These are phyloP conservation scores for Chrosomus eos DNA, from an alignment of 2,797 vertebrate species.

Conservation along the genomic window DNA sequence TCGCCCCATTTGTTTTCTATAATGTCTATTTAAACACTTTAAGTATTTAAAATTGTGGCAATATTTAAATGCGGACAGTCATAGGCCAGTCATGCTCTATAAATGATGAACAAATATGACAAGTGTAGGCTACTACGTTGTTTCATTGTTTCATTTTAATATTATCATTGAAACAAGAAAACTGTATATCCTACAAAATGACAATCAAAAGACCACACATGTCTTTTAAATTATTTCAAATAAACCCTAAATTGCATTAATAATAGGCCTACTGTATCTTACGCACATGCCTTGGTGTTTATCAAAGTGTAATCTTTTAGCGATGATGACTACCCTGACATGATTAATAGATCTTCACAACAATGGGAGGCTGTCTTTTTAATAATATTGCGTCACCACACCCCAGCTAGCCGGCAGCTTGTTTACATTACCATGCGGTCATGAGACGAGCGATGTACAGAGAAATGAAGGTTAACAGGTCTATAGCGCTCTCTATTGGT, in stretches of 20 bases:
- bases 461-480: not conserved
- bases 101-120: not conserved
- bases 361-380: not conserved
- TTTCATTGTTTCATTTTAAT: not conserved
- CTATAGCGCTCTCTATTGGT: constrained; percentile 38
- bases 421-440: constrained; percentile 56
- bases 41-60: not conserved
- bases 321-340: not conserved
- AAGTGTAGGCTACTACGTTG: not conserved
- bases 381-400: constrained; percentile 36
- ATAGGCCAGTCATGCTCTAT: too few relatives aligned
- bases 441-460: not conserved
- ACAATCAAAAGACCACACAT: not conserved
- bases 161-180: not conserved
- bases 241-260: not conserved
- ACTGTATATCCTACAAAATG: not conserved
- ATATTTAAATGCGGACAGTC: not conserved
- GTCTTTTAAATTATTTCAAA: not conserved
- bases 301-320: not conserved
- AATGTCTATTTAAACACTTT: not conserved
- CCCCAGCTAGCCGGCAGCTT: not conserved
- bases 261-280: not conserved
- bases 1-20: not conserved
- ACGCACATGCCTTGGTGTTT: not conserved
- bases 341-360: constrained; percentile 30